phyloP scores from a whole-genome alignment of 2,888 invertebrate genomes.

The Cryptocheilus praepositus region DNA sequence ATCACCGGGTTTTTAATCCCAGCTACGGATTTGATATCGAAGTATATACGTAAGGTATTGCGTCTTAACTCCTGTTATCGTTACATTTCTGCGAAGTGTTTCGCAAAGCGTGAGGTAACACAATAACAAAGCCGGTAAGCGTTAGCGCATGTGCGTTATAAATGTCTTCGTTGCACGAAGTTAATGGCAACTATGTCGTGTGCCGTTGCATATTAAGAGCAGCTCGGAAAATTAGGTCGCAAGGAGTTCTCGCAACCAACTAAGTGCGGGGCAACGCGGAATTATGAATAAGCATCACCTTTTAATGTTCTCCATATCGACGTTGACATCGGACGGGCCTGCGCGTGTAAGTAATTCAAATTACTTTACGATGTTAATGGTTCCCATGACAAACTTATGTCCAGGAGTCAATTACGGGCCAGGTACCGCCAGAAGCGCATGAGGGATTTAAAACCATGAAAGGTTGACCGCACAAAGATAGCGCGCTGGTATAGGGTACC shows the following conservation, averaged over 20 bases:
- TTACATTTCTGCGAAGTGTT: slow-evolving; percentile 31
- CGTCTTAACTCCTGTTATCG: slow-evolving; percentile 24
- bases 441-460: background rate
- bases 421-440: too few relatives aligned
- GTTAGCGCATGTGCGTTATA: slow-evolving; percentile 9
- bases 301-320: background rate
- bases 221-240: slow-evolving; percentile 17
- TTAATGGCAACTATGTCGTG: slow-evolving; percentile 9
- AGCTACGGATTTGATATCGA: slow-evolving; percentile 10
- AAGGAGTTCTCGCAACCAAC: slow-evolving; percentile 14
- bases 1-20: background rate
- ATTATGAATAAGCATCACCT: slow-evolving; percentile 7
- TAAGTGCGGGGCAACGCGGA: slow-evolving; percentile 15
- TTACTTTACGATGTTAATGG: too few relatives aligned
- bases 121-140: slow-evolving; percentile 25
- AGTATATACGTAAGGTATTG: slow-evolving; percentile 27
- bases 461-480: background rate
- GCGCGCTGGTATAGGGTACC: background rate
- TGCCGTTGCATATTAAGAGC: slow-evolving; percentile 3
- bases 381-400: too few relatives aligned
- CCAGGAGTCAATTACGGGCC: too few relatives aligned
- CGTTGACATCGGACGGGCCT: too few relatives aligned
- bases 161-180: slow-evolving; percentile 6
- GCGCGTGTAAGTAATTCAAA: too few relatives aligned
- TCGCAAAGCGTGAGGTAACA: slow-evolving; percentile 35